Evolutionary conservation across 2,888 invertebrate species (phyloP).

Genomic region (Hypercompe scribonia): DNA sequence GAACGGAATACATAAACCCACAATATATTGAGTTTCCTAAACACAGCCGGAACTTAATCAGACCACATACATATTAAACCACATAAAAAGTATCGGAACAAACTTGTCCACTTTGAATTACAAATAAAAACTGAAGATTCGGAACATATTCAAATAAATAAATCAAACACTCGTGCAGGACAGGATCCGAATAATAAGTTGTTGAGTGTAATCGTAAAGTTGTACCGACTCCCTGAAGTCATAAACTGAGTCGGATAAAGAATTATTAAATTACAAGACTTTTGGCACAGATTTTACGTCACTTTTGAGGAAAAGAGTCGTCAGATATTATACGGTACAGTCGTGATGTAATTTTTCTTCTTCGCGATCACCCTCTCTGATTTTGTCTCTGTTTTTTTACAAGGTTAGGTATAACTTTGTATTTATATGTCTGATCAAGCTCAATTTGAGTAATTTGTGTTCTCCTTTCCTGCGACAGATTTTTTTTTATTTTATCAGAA

Average conservation of each 20-base stretch:
- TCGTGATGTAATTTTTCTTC: neutral
- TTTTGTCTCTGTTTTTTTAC: neutral
- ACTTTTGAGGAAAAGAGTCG: slow-evolving; percentile 4
- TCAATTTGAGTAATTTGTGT: neutral
- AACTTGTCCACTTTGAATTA: slow-evolving; percentile 46
- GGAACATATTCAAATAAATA: slow-evolving; percentile 58
- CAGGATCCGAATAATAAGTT: slow-evolving; percentile 57
- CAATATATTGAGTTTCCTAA: neutral
- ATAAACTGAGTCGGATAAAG: slow-evolving; percentile 42
- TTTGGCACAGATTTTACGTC: slow-evolving; percentile 18
- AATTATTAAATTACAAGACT: slow-evolving; percentile 51
- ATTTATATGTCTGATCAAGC: neutral
- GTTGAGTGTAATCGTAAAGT: slow-evolving; percentile 55
- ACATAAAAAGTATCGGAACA: slow-evolving; percentile 35
- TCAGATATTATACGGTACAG: slow-evolving; percentile 3
- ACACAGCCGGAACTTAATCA: slow-evolving; percentile 35
- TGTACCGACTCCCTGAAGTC: slow-evolving; percentile 38
- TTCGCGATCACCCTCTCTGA: neutral
- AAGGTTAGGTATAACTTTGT: too few relatives aligned
- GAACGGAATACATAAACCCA: neutral
- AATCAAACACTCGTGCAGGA: slow-evolving; percentile 52
- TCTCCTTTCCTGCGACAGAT: too few relatives aligned
- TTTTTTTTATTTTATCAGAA: neutral
- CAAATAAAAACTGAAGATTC: slow-evolving; percentile 51
- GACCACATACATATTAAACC: slow-evolving; percentile 37